These are phyloP conservation scores for Ennomos erosarius DNA, from an alignment of 2,888 invertebrate species.

Conservation along the genomic window DNA sequence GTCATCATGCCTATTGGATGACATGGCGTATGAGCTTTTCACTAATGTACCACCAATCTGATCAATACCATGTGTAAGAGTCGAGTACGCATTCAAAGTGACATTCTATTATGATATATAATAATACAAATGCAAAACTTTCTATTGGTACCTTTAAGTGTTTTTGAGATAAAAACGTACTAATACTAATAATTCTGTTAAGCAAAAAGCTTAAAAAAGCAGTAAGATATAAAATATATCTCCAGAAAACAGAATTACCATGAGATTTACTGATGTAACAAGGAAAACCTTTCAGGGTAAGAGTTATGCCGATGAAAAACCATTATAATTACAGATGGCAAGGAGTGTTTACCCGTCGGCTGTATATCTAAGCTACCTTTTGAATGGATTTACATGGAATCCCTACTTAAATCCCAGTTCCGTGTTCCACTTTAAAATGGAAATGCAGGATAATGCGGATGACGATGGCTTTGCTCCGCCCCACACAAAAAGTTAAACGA, in stretches of 20 bases:
- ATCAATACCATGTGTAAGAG: too few species aligned
- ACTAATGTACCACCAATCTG: too few species aligned
- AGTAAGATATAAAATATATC: slow-evolving; percentile 13
- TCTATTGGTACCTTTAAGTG: too few species aligned
- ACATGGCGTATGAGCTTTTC: too few species aligned
- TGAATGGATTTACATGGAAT: slow-evolving; percentile 54
- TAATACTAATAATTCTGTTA: too few species aligned
- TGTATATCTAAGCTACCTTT: slow-evolving; percentile 53
- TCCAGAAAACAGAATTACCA: slow-evolving; percentile 22
- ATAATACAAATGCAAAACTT: too few species aligned
- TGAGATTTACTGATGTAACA: slow-evolving; percentile 29
- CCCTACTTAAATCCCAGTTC: slow-evolving; percentile 56
- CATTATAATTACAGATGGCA: slow-evolving; percentile 47
- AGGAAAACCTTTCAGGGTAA: slow-evolving; percentile 35
- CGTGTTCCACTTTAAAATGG: slow-evolving; percentile 63
- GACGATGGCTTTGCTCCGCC: slow-evolving; percentile 56
- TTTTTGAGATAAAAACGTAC: too few species aligned
- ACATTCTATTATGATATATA: too few species aligned
- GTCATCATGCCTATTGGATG: too few species aligned
- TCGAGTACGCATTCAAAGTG: too few species aligned
- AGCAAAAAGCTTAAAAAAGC: slow-evolving; percentile 11
- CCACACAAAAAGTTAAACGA: slow-evolving; percentile 58
- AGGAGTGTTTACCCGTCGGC: slow-evolving; percentile 44
- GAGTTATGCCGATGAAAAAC: slow-evolving; percentile 35
- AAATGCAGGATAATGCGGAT: slow-evolving; percentile 66